Base-by-base conservation (phyloP, 2,888 invertebrate species). In the Caenorhabditis afra region DNA sequence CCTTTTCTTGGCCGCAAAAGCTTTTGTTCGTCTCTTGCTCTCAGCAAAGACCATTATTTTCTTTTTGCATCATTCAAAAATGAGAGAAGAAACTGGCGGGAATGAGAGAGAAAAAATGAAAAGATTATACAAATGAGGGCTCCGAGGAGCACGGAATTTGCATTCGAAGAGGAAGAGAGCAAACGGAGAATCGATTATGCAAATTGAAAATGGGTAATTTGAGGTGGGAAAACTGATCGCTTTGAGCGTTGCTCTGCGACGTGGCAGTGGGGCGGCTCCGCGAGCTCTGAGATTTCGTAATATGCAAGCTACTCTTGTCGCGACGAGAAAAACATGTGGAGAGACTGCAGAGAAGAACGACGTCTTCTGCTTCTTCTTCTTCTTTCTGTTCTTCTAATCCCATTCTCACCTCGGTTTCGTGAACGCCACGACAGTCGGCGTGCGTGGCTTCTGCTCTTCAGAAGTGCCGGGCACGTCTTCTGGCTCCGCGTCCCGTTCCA, bases 321-420 rank as follows among this genome's bases (percentile, higher is more conserved):
- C 12, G 3, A 41, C 11, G 11, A 14, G 11, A 41, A 41, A 14
- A 41, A 41, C 14, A 11, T 41, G 7, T 14, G 14, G 11, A 14
- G 12, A 14, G 41, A 14, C 41, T 4, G 41, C 41, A 29, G 29
- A 29, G 29, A 29, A 29, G 29, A 5, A 5, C 29, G 29, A 29
- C 29, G 29, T 29, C 29, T 29, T 29, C n/a, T n/a, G n/a, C n/a
- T n/a, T n/a, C n/a, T n/a, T n/a, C n/a, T n/a, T n/a, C n/a, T n/a
- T n/a, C n/a, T n/a, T n/a, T n/a, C n/a, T n/a, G n/a, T n/a, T n/a
- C n/a, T n/a, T n/a, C 29, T 29, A 5, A 29, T 29, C 29, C 29
- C 4, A 45, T 12, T 18, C 45, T 62, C 18, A 73, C 73, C 64
- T 73, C 22, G 73, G 73, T 23, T 73, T 73, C 16, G 73, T 58